A percentile compares a stretch with the other conserved stretches of the same genome.
phyloP scores from a whole-genome alignment of 2,113 vertebrate species.

The Verasper variegatus region DNA sequence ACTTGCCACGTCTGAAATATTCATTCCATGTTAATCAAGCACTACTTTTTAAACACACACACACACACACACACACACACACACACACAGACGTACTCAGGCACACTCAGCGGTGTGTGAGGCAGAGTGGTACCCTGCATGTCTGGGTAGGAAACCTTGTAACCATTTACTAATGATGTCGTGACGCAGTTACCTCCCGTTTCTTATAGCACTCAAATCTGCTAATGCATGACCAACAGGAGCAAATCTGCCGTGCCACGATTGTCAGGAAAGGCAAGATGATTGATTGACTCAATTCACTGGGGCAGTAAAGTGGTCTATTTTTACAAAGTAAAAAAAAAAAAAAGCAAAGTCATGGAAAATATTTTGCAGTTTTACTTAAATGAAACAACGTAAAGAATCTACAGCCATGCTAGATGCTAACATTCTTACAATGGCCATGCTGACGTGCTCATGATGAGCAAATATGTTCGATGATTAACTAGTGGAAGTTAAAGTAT shows the following conservation, averaged over 20 bases:
- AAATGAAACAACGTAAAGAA: background rate
- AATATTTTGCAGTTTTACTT: background rate
- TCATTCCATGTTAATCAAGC: constrained; percentile 68
- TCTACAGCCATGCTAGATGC: background rate
- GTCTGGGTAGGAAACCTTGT: constrained; percentile 22
- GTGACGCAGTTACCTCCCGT: constrained; percentile 25
- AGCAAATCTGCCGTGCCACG: background rate
- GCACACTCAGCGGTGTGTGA: constrained; percentile 7
- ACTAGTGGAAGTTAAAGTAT: too few relatives aligned
- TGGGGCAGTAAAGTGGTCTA: background rate
- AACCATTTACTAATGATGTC: constrained; percentile 35
- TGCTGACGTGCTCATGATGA: background rate
- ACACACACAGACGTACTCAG: constrained; percentile 17
- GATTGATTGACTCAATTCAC: background rate
- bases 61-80: constrained; percentile 18
- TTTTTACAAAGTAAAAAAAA: too few relatives aligned
- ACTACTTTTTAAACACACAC: constrained; percentile 29
- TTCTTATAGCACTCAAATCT: constrained; percentile 31
- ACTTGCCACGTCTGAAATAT: constrained; percentile 69
- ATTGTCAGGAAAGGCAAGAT: background rate
- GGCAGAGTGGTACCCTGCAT: constrained; percentile 20
- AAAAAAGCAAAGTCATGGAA: too few relatives aligned
- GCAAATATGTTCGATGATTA: too few relatives aligned
- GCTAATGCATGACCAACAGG: constrained; percentile 15
- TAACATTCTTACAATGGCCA: background rate